Evolutionary conservation across 1,140 invertebrate genomes (phyloP), one percentile per base, ranked within the genome.

Genomic region (Chlorops oryzae): DNA sequence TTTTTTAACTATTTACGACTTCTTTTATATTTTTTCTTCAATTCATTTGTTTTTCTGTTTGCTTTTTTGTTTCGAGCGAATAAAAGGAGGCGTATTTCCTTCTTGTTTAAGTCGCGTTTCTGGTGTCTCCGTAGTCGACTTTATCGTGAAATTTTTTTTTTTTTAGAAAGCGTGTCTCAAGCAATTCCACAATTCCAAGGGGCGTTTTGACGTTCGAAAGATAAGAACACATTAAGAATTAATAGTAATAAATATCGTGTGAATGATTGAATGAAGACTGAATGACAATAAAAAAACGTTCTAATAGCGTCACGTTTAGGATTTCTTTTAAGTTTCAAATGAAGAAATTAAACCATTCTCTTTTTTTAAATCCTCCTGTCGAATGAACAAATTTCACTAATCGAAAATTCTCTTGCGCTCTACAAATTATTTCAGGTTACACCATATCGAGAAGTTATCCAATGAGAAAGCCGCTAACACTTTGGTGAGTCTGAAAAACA

Each of bases 391-490:
- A 24, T 15, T 24, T 37, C 56, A 63, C 61, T 69, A 69, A 69
- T 69, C 65, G 50, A 52, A 52, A 43, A 40, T 45, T 62, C 54
- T 53, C 53, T 54, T 25, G 34, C 50, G 40, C 46, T 50, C 34
- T 50, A 40, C 46, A 52, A 41, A 39, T 37, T 69, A 34, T 69
- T 69, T 34, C 63, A 69, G 65, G 65, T 69, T 69, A 69, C 65
- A 69, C 65, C 65, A 69, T 69, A 69, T 69, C 65, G 65, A 69
- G 65, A 69, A 69, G 63, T 69, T 69, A 69, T 69, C 65, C 65
- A 69, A 69, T 69, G 65, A 69, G 63, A 69, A 69, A 64, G 65
- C 65, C 65, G 65, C 65, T 64, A 64, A 69, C 63, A 69, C 69
- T 69, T 65, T 69, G 65, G 65, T 69, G 66, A 69, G 65, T 66